Percentiles rank a stretch among this genome's conserved stretches.
Conservation (phyloP, 2,797 vertebrate species). For the Chaenodraco wilsoni region DNA sequence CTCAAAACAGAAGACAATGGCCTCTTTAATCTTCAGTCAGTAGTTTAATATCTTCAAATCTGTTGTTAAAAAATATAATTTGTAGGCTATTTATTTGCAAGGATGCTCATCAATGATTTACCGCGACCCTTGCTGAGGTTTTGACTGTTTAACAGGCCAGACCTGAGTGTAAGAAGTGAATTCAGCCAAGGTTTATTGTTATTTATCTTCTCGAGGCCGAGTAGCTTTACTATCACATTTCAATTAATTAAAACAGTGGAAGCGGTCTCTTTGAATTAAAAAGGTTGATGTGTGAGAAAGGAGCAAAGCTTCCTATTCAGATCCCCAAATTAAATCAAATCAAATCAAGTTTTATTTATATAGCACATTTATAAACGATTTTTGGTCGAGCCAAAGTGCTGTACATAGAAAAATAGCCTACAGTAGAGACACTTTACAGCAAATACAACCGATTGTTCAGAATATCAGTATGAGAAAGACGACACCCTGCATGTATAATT, state of each 20-base stretch:
- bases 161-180: slow-evolving; percentile 8
- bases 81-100: slow-evolving; percentile 1
- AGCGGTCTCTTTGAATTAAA: slow-evolving; percentile 3
- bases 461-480: too few relatives aligned
- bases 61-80: not conserved
- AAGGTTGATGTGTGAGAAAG: not conserved
- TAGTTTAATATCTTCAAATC: not conserved
- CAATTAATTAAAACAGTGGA: slow-evolving; percentile 19
- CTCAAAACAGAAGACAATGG: too few relatives aligned
- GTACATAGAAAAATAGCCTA: too few relatives aligned
- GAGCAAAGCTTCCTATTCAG: slow-evolving; percentile 9
- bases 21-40: not conserved
- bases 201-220: slow-evolving; percentile 12
- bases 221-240: slow-evolving; percentile 10
- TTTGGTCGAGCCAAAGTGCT: too few relatives aligned
- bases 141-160: not conserved
- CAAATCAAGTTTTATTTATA: too few relatives aligned
- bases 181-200: slow-evolving; percentile 22
- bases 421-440: too few relatives aligned
- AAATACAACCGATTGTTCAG: too few relatives aligned
- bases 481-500: too few relatives aligned
- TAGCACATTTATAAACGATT: too few relatives aligned
- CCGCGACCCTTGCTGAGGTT: not conserved
- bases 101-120: slow-evolving; percentile 14
- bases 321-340: not conserved